Evolutionary conservation across 2,797 vertebrate species (phyloP).

Genomic region (Buceros bicornis): DNA sequence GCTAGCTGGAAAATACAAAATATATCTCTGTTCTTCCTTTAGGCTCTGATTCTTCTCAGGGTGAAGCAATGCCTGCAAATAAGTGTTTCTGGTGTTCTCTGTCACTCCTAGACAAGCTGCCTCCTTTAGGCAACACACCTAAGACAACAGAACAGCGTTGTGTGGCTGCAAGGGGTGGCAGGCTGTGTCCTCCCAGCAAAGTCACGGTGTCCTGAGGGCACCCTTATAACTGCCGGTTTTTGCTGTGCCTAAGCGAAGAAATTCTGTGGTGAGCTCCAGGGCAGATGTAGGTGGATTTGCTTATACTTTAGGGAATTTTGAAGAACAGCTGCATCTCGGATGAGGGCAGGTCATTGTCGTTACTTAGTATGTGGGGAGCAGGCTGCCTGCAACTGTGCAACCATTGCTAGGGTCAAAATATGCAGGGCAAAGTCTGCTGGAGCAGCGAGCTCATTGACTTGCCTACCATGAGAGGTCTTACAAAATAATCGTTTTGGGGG

Average conservation of each 20-base stretch:
- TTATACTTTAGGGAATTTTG: neutral
- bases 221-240: neutral
- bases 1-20: neutral
- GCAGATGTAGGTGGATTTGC: neutral
- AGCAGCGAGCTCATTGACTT: neutral
- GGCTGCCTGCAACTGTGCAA: neutral
- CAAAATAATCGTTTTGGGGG: neutral
- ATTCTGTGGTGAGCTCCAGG: neutral
- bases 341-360: neutral
- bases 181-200: neutral
- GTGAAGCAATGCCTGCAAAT: neutral
- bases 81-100: neutral
- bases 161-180: neutral
- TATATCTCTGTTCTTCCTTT: neutral
- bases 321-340: neutral
- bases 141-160: neutral
- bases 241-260: neutral
- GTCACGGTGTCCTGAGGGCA: neutral
- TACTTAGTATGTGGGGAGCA: neutral
- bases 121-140: neutral
- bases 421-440: neutral
- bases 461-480: neutral
- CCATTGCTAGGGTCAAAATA: neutral
- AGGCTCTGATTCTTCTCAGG: constrained; percentile 3
- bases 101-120: neutral